Evolutionary conservation across 2,888 invertebrate genomes (phyloP), one percentile per base, ranked within the genome.

Genomic region (Drosophila peninsularis): DNA sequence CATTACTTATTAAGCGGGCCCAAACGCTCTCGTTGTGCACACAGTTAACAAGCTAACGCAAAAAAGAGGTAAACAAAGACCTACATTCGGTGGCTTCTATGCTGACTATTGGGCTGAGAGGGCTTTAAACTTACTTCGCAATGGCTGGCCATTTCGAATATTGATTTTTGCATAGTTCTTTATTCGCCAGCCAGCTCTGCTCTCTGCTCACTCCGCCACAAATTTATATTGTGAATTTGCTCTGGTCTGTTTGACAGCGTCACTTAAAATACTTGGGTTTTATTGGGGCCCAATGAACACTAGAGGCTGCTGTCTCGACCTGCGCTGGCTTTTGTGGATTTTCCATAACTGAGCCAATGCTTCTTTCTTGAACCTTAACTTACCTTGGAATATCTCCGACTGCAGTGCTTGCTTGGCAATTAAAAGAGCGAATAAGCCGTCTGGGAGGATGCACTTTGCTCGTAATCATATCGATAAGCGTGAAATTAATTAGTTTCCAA

Each of bases 401-500:
- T 14, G 13, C 0, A 30, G 11, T 49, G 4, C 21, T 34, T 34
- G 21, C 17, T 9, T 36, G 7, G 10, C 21, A 21, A 50, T 14
- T 21, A 21, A 13, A 6, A 32, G 0, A 11, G 17, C 5, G 39
- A 19, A 21, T 3, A 21, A 19, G 21, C 42, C 42, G 21, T 21
- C 21, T 21, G 13, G 7, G 21, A 42, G 21, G 42, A 42, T 42
- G 37, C 37, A 41, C 9, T 27, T 14, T 30, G 10, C 0, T 27
- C 17, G 27, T 11, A 53, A 17, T 37, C 17, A 27, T 41, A 14
- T 54, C 19, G 54, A 54, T 54, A 19, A 41, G 11, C 14, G 37
- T n/a, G 5, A 52, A 79, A 79, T 70, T 78, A 86, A 85, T 86
- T 82, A 68, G 72, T 76, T 82, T 78, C 56, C 62, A 73, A 53